Base-by-base conservation (phyloP, 2,888 invertebrate genomes). In the Ophraella communa region DNA sequence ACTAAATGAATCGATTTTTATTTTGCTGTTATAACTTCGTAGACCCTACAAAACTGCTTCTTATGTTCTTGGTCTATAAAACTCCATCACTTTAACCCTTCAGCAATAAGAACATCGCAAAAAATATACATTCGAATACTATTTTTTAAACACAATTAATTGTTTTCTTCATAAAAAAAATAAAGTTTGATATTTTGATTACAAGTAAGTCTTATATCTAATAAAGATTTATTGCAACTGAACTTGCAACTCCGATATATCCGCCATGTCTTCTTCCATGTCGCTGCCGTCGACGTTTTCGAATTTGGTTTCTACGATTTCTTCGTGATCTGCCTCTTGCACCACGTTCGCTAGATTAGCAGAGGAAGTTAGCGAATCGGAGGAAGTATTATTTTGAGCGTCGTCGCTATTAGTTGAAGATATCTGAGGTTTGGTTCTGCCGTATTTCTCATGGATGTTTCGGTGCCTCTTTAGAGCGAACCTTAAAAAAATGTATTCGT, bases 391-490 rank as follows among this genome's bases (percentile, higher is more conserved):
- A 77, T 61, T 77, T 73, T 55, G 71, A 17, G 65, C 64, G 49
- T 75, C 68, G 74, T 79, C 79, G 24, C 73, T 76, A 11, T 76
- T 65, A 55, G 77, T 54, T 3, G 76, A 72, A 3, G 78, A 75
- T 21, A 76, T 71, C 71, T 79, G 72, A 75, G 86, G 78, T 83
- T 88, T 73, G 81, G 84, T 73, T 82, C 87, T 44, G 81, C 92
- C 93, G 78, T 94, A 94, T 83, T 94, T 94, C 75, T 94, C 93
- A 81, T 94, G 94, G 73, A 94, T 94, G 72, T 92, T 91, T 71
- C 93, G 86, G 79, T 94, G 94, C 67, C 94, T 86, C 78, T 94
- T 94, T 65, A 94, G 83, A 20, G 94, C 94, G 79, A 94, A 94
- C 56, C 80, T 80, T 54, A 11, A 64, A 58, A 56, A 39, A 62